Conservation (phyloP, 2,113 vertebrate genomes). For the Zapus hudsonius region DNA sequence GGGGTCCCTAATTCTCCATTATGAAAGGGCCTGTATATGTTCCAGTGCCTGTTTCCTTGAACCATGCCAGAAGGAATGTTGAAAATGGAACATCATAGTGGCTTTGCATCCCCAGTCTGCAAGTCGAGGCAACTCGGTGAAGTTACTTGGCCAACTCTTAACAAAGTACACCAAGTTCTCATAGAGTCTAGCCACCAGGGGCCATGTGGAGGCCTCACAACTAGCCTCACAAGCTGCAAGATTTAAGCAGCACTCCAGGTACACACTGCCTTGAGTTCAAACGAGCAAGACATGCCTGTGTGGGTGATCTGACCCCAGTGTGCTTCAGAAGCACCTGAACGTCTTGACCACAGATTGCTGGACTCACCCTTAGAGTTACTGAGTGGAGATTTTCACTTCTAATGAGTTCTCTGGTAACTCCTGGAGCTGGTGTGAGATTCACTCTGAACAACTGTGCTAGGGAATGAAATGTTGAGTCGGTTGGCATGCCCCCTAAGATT, state of each 20-base stretch:
- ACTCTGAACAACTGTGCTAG: not conserved
- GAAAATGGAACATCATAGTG: not conserved
- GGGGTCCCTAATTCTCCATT: not conserved
- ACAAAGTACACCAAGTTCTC: not conserved
- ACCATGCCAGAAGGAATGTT: not conserved
- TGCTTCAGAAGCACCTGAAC: not conserved
- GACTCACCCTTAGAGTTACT: not conserved
- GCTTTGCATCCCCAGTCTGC: not conserved
- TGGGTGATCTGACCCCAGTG: not conserved
- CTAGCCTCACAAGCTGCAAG: not conserved
- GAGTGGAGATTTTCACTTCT: not conserved
- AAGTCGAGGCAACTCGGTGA: not conserved
- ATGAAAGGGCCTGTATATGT: not conserved
- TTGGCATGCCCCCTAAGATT: not conserved
- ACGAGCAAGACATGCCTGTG: not conserved
- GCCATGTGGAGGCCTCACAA: not conserved
- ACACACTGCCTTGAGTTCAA: not conserved
- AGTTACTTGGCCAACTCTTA: not conserved
- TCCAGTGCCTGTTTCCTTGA: not conserved
- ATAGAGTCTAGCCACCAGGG: not conserved
- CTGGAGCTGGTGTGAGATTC: not conserved
- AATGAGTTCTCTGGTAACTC: not conserved
- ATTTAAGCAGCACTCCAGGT: not conserved
- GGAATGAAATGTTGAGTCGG: not conserved
- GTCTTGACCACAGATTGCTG: not conserved